These are phyloP conservation scores for Luperina nickerlii DNA, from an alignment of 2,888 invertebrate species.

Conservation along the genomic window DNA sequence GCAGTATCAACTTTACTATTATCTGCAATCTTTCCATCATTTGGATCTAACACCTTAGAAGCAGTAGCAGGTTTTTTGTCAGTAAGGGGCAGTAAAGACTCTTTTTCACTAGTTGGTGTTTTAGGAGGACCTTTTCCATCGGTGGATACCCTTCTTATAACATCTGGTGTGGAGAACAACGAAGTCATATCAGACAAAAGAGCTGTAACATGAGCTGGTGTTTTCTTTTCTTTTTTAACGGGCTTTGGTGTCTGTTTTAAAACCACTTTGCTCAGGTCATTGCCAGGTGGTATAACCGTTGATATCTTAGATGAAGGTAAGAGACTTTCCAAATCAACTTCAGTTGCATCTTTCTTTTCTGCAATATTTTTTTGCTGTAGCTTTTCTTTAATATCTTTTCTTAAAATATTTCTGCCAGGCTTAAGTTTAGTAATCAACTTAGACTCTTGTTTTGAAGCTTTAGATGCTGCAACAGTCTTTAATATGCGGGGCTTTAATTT, in stretches of 20 bases:
- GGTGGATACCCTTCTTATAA: slow-evolving; percentile 92
- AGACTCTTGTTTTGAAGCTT: slow-evolving; percentile 77
- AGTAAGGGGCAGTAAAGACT: slow-evolving; percentile 65
- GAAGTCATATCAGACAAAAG: slow-evolving; percentile 92
- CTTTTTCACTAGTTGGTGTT: slow-evolving; percentile 82
- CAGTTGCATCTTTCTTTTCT: slow-evolving; percentile 75
- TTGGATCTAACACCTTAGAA: slow-evolving; percentile 63
- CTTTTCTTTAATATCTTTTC: slow-evolving; percentile 83
- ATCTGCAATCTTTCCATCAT: slow-evolving; percentile 66
- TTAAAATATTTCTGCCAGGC: slow-evolving; percentile 76
- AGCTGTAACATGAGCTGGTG: slow-evolving; percentile 90
- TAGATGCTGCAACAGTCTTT: slow-evolving; percentile 74
- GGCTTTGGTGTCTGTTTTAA: slow-evolving; percentile 84
- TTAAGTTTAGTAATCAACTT: slow-evolving; percentile 81
- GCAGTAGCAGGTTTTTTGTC: slow-evolving; percentile 71
- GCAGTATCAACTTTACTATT: slow-evolving; percentile 63
- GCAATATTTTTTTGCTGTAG: slow-evolving; percentile 77
- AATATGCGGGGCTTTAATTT: slow-evolving; percentile 86
- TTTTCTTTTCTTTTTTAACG: slow-evolving; percentile 89
- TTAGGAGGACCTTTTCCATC: slow-evolving; percentile 87
- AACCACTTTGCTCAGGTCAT: slow-evolving; percentile 81
- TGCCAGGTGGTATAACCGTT: slow-evolving; percentile 60
- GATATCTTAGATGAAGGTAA: slow-evolving; percentile 74
- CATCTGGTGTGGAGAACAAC: slow-evolving; percentile 94
- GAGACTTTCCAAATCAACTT: slow-evolving; percentile 76